phyloP scores from a whole-genome alignment of 2,113 vertebrate species.

The Ceratotherium simum region DNA sequence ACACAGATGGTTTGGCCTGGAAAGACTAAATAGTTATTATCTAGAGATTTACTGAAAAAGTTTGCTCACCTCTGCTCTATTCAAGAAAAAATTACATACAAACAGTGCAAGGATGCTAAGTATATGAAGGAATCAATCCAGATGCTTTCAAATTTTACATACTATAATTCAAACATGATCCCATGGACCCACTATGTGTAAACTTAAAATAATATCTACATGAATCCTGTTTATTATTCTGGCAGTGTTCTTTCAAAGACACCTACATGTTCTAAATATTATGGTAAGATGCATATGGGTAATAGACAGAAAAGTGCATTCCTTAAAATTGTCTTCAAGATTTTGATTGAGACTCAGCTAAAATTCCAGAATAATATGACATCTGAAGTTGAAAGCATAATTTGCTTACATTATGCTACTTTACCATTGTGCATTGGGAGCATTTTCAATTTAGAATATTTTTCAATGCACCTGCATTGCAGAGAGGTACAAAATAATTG shows the following conservation, averaged over 20 bases:
- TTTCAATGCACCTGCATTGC: slow-evolving; percentile 60
- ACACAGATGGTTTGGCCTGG: not conserved
- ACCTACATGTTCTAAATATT: slow-evolving; percentile 41
- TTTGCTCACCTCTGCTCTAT: not conserved
- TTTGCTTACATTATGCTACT: slow-evolving; percentile 69
- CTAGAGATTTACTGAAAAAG: not conserved
- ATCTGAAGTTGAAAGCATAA: slow-evolving; percentile 69
- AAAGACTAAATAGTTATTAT: not conserved
- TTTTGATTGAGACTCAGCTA: slow-evolving; percentile 63
- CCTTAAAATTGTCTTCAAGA: slow-evolving; percentile 45
- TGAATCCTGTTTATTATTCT: not conserved
- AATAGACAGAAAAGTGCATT: slow-evolving; percentile 47
- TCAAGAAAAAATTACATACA: not conserved
- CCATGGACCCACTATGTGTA: not conserved
- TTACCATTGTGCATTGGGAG: slow-evolving; percentile 50
- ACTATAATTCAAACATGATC: not conserved
- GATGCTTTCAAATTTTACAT: not conserved
- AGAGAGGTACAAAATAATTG: slow-evolving; percentile 57
- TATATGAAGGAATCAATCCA: not conserved
- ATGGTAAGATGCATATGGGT: not conserved
- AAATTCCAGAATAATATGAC: slow-evolving; percentile 70
- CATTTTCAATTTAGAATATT: slow-evolving; percentile 65
- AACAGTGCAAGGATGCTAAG: not conserved
- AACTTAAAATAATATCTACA: not conserved
- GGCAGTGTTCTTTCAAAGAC: not conserved